phyloP scores from a whole-genome alignment of 2,888 invertebrate species.

The Phengaris arion region DNA sequence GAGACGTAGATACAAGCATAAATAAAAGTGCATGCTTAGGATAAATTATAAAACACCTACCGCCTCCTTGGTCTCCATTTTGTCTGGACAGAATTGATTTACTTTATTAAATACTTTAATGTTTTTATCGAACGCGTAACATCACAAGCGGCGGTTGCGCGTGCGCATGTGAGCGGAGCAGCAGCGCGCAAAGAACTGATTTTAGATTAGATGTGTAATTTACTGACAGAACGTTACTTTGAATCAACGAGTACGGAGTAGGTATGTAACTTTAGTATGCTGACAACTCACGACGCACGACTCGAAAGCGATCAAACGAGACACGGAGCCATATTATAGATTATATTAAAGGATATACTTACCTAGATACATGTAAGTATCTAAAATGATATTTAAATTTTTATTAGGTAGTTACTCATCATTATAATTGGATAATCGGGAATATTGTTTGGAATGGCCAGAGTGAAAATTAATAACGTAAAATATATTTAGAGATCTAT shows the following conservation, averaged over 20 bases:
- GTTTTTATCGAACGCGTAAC: conserved; percentile 35
- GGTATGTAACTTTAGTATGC: not conserved
- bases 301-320: conserved; percentile 6
- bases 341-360: not conserved
- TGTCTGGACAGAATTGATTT: conserved; percentile 4
- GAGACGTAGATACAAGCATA: not conserved
- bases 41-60: conserved; percentile 28
- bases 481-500: no score
- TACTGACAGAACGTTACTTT: conserved; percentile 26
- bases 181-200: conserved; percentile 51
- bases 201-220: not conserved
- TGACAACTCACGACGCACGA: conserved; percentile 4
- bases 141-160: conserved; percentile 37
- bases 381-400: no score
- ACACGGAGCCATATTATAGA: not conserved
- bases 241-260: conserved; percentile 1
- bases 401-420: no score
- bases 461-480: no score
- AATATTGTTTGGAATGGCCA: no score
- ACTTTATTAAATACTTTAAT: conserved; percentile 8
- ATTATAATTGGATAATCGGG: no score
- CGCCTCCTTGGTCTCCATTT: conserved; percentile 31
- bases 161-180: conserved; percentile 52
- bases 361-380: no score
- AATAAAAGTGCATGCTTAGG: not conserved